Evolutionary conservation across 2,113 vertebrate genomes (phyloP).

Genomic region (Nothoprocta pentlandii): DNA sequence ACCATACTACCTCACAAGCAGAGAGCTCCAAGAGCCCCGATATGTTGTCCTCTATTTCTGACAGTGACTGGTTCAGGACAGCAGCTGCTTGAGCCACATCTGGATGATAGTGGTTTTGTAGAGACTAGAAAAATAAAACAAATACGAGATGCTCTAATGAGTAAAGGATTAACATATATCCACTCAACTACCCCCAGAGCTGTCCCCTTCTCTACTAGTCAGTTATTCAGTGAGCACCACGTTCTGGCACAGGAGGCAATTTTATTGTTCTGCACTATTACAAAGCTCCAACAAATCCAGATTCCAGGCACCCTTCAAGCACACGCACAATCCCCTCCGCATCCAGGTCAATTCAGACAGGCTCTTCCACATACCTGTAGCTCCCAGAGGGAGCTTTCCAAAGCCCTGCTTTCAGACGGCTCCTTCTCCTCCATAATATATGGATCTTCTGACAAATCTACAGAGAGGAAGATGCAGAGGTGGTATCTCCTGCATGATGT

Average conservation of each 20-base stretch:
- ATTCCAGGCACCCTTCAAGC: background rate
- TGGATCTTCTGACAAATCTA: conserved; percentile 86
- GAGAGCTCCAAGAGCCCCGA: conserved; percentile 85
- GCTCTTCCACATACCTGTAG: conserved; percentile 81
- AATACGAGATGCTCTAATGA: background rate
- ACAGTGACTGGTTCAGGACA: conserved; percentile 82
- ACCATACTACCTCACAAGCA: conserved; percentile 80
- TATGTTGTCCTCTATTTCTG: conserved; percentile 84
- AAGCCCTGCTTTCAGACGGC: conserved; percentile 84
- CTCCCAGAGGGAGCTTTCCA: conserved; percentile 97
- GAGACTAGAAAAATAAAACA: conserved; percentile 75
- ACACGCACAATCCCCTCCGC: background rate
- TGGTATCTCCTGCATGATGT: background rate
- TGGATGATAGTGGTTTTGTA: conserved; percentile 94
- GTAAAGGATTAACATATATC: background rate
- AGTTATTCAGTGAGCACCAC: background rate
- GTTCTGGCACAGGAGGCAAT: background rate
- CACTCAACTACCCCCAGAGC: background rate
- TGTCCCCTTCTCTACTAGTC: background rate
- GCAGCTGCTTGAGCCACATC: conserved; percentile 88
- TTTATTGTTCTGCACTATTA: background rate
- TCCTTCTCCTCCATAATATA: conserved; percentile 88
- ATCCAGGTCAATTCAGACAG: background rate
- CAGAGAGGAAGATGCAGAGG: background rate
- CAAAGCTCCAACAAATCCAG: background rate